Conservation (phyloP, 2,797 vertebrate species). For the Gymnocypris eckloni region DNA sequence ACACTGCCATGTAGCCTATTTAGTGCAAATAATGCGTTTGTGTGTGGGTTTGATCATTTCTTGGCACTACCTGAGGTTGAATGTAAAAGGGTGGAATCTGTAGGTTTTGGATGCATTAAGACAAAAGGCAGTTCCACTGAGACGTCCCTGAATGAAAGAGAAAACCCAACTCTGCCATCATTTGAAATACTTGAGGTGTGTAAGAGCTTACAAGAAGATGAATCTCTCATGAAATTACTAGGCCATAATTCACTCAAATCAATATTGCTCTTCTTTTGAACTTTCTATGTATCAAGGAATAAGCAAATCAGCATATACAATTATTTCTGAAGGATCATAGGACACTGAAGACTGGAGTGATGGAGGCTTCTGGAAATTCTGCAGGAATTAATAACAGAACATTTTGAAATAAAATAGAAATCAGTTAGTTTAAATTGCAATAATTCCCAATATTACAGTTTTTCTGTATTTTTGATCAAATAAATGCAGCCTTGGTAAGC, state of each 20-base stretch:
- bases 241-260: neutral
- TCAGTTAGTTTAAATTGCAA: neutral
- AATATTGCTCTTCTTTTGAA: neutral
- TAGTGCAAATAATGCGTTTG: neutral
- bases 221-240: neutral
- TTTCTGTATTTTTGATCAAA: neutral
- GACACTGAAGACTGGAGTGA: neutral
- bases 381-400: neutral
- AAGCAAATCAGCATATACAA: too few relatives aligned
- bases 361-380: neutral
- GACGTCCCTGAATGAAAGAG: conserved; percentile 80
- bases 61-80: conserved; percentile 80
- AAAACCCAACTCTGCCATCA: neutral
- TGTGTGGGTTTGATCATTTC: neutral
- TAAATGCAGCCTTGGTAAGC: neutral
- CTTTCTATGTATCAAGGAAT: neutral
- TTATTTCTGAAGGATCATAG: neutral
- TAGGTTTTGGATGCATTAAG: conserved; percentile 91
- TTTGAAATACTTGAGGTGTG: neutral
- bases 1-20: neutral
- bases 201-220: neutral
- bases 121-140: conserved; percentile 92
- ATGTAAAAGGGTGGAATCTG: conserved; percentile 77
- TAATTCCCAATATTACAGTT: neutral
- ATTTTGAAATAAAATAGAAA: neutral